These are phyloP conservation scores for Columba guinea DNA, from an alignment of 2,797 vertebrate species.

Conservation along the genomic window DNA sequence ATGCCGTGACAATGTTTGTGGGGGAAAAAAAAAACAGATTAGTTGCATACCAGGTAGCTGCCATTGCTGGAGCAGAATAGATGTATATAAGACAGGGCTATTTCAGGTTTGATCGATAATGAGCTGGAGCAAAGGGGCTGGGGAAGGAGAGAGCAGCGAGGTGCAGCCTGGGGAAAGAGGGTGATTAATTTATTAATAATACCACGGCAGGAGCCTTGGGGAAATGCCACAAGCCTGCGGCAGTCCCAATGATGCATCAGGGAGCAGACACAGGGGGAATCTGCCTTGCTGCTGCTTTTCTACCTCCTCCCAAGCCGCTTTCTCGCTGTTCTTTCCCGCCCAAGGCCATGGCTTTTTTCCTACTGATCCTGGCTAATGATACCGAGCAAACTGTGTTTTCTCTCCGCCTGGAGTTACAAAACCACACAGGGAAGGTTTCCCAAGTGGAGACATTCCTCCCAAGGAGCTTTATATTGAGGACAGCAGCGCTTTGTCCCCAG, in stretches of 20 bases:
- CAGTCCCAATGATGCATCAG: background rate
- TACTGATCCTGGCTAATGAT: background rate
- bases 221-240: background rate
- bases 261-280: background rate
- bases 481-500: background rate
- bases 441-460: background rate
- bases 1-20: accelerated
- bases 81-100: background rate
- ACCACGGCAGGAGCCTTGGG: background rate
- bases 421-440: background rate
- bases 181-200: background rate
- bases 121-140: background rate
- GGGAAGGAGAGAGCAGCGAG: background rate
- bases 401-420: background rate
- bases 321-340: background rate
- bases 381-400: accelerated
- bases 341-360: background rate
- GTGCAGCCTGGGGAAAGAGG: background rate
- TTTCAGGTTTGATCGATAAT: background rate
- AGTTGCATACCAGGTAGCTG: background rate
- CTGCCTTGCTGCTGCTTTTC: background rate
- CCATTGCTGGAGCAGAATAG: background rate
- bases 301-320: background rate
- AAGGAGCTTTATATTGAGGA: background rate
- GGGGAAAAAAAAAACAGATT: background rate